Evolutionary conservation across 1,140 invertebrate genomes (phyloP), one percentile per base, ranked within the genome.

Genomic region (Sycobia sp.): DNA sequence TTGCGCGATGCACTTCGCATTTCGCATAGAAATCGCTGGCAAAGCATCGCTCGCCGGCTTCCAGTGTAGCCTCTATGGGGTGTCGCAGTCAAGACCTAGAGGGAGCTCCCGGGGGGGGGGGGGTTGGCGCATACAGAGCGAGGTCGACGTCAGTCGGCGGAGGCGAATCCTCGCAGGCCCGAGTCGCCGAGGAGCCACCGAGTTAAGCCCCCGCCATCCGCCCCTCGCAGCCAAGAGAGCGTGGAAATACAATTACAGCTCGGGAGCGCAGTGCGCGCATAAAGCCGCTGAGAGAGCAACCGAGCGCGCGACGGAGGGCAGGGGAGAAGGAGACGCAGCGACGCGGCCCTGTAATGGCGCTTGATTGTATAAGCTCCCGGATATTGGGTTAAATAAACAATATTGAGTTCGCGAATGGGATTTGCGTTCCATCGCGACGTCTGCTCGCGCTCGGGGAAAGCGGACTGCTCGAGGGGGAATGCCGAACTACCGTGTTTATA

Each of bases 351-450:
- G 71, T 78, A 77, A 78, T 77, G 76, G 75, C 67, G 76, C 76
- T 69, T 77, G 70, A 78, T 78, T 78, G 74, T 77, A 72, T 76
- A 73, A 76, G 69, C 74, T 73, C 61, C 66, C 68, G 75, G 75
- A 77, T 79, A 79, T 79, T 79, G 68, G 70, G 76, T 77, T 78
- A 77, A 79, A 77, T 70, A 79, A 79, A 79, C 72, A 76, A 77
- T 73, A 77, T 79, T 77, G 75, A 69, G 73, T 72, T 70, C 66
- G 62, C 62, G 73, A 76, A 74, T 75, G 68, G 66, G 62, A 69
- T 72, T 73, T 60, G 57, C 50, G 51, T 63, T 57, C 47, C 53
- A 56, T 63, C 49, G 54, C 22, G 25, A 22, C 39, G 23, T 50
- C 20, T 49, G 14, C n/a, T 10, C 23, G 29, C 5, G 29, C 2